phyloP scores from a whole-genome alignment of 1,140 invertebrate genomes.

The Musca vetustissima region DNA sequence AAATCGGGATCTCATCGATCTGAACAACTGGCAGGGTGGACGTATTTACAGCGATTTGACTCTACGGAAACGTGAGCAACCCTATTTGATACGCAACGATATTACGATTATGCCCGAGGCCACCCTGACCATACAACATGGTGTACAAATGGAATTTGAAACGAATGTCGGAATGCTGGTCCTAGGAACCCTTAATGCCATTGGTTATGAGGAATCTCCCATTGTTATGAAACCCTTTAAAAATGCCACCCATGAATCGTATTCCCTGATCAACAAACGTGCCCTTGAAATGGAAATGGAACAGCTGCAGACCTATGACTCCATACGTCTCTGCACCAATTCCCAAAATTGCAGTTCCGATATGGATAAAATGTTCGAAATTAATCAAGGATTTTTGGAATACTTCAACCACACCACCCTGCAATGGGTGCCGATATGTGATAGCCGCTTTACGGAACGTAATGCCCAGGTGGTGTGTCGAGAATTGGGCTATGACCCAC shows the following conservation, averaged over 20 bases:
- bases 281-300: slow-evolving; percentile 56
- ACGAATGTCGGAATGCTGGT: slow-evolving; percentile 97
- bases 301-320: slow-evolving; percentile 56
- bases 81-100: slow-evolving; percentile 87
- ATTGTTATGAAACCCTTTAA: slow-evolving; percentile 81
- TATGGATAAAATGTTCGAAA: slow-evolving; percentile 57
- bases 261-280: slow-evolving; percentile 52
- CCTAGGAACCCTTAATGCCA: slow-evolving; percentile 85
- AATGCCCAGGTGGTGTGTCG: slow-evolving; percentile 95
- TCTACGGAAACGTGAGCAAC: slow-evolving; percentile 66
- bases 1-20: slow-evolving; percentile 43
- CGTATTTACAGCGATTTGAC: slow-evolving; percentile 74
- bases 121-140: slow-evolving; percentile 84
- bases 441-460: slow-evolving; percentile 89
- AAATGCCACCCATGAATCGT: slow-evolving; percentile 37
- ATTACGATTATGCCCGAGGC: slow-evolving; percentile 94
- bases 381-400: slow-evolving; percentile 78
- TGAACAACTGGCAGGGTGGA: slow-evolving; percentile 75
- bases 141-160: slow-evolving; percentile 90
- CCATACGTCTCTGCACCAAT: slow-evolving; percentile 71
- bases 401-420: slow-evolving; percentile 92
- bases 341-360: slow-evolving; percentile 68
- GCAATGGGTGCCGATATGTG: slow-evolving; percentile 97
- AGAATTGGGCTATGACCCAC: slow-evolving; percentile 85
- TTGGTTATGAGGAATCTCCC: slow-evolving; percentile 75